These are phyloP conservation scores for Genyomyrus donnyi DNA, from an alignment of 2,113 vertebrate genomes.

Conservation along the genomic window DNA sequence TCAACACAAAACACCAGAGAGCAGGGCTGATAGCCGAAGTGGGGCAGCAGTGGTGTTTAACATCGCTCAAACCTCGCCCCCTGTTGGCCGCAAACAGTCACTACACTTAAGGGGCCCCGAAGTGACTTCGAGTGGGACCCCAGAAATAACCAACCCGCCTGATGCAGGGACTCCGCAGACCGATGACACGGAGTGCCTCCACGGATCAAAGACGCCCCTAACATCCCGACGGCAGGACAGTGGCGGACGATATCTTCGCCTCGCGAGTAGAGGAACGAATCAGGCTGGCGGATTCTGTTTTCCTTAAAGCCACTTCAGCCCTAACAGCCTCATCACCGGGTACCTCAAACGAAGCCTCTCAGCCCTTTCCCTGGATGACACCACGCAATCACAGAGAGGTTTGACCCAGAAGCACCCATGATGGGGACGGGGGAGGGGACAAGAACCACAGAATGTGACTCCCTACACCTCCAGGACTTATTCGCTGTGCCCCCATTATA, in stretches of 20 bases:
- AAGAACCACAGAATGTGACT: neutral
- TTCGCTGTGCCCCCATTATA: neutral
- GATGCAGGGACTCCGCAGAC: neutral
- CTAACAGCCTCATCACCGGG: neutral
- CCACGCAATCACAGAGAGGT: neutral
- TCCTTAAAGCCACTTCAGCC: neutral
- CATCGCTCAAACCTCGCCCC: neutral
- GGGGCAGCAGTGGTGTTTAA: neutral
- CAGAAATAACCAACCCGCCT: neutral
- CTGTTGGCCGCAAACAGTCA: neutral
- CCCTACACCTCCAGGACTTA: neutral
- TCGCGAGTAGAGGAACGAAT: neutral
- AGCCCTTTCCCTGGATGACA: neutral
- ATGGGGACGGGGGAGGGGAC: neutral
- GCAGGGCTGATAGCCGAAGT: neutral
- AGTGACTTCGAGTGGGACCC: neutral
- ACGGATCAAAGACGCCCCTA: neutral
- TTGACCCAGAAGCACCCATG: neutral
- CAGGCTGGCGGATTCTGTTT: neutral
- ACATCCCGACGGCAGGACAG: neutral
- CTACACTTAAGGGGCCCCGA: neutral
- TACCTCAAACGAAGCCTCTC: neutral
- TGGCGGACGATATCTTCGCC: neutral
- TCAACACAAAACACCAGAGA: neutral
- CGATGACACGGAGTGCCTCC: neutral